Evolutionary conservation across 2,113 vertebrate genomes (phyloP).

Genomic region (Paradisaea rubra): DNA sequence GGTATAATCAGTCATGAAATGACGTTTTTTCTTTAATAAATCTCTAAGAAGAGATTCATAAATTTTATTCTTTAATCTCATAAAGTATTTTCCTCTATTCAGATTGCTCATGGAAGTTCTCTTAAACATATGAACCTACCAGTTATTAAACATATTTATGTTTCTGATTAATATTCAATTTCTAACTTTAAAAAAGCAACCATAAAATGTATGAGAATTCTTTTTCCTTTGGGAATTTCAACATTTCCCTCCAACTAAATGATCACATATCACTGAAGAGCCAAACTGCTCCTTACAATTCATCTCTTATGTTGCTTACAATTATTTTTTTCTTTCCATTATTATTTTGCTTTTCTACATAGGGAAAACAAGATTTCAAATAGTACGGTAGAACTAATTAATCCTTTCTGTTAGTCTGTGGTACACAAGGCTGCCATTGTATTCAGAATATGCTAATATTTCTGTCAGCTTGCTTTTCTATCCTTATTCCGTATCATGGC

Average conservation of each 20-base stretch:
- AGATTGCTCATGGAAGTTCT: background rate
- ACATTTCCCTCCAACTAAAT: background rate
- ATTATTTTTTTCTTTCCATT: background rate
- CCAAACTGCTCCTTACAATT: background rate
- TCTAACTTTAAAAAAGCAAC: background rate
- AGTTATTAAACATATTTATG: background rate
- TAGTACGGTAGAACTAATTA: background rate
- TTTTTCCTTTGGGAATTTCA: background rate
- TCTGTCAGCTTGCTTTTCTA: constrained; percentile 8
- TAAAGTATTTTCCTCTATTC: background rate
- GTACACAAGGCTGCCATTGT: background rate
- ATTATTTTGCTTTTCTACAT: background rate
- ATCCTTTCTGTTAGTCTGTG: background rate
- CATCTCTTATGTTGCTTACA: background rate
- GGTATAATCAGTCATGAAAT: background rate
- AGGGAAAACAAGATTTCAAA: constrained; percentile 3
- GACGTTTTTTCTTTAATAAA: background rate
- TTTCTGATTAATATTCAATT: background rate
- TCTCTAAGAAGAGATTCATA: background rate
- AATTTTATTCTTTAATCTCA: background rate
- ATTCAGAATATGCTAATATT: background rate
- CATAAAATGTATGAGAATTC: background rate
- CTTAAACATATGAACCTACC: background rate
- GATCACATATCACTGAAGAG: background rate
- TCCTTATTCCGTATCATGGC: background rate